Percentiles rank a stretch among this genome's conserved stretches.
Evolutionary conservation across 2,113 vertebrate genomes (phyloP).

Genomic region (Carettochelys insculpta): DNA sequence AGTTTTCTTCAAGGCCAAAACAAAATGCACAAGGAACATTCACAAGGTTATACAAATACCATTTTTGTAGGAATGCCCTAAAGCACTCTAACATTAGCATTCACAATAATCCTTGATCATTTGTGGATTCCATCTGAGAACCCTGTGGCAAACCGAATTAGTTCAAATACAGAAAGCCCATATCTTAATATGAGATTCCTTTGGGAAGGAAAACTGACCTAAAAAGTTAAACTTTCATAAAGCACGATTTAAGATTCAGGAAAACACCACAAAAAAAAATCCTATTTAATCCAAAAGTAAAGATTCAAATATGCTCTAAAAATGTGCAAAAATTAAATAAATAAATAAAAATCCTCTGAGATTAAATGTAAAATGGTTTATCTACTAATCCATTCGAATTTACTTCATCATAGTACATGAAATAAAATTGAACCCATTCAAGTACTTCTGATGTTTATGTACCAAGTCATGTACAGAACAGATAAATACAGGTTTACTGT

Average conservation of each 20-base stretch:
- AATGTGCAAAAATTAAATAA: background rate
- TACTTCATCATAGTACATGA: background rate
- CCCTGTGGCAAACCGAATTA: background rate
- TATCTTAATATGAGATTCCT: background rate
- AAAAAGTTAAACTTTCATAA: background rate
- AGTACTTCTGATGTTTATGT: background rate
- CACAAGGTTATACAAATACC: background rate
- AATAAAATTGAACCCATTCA: background rate
- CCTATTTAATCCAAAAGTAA: background rate
- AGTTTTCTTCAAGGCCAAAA: background rate
- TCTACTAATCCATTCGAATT: background rate
- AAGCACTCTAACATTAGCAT: fast-evolving
- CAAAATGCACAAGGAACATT: background rate
- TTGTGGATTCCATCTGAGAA: fast-evolving
- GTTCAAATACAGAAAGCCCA: background rate
- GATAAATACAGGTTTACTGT: background rate
- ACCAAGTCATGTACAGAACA: background rate
- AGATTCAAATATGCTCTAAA: background rate
- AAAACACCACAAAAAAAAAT: background rate
- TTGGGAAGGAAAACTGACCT: fast-evolving
- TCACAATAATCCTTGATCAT: background rate
- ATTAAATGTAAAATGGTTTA: background rate
- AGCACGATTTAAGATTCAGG: background rate
- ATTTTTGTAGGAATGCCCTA: fast-evolving
- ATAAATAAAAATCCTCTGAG: background rate